These are phyloP conservation scores for Oscheius onirici DNA, from an alignment of 2,888 invertebrate genomes.

Conservation along the genomic window DNA sequence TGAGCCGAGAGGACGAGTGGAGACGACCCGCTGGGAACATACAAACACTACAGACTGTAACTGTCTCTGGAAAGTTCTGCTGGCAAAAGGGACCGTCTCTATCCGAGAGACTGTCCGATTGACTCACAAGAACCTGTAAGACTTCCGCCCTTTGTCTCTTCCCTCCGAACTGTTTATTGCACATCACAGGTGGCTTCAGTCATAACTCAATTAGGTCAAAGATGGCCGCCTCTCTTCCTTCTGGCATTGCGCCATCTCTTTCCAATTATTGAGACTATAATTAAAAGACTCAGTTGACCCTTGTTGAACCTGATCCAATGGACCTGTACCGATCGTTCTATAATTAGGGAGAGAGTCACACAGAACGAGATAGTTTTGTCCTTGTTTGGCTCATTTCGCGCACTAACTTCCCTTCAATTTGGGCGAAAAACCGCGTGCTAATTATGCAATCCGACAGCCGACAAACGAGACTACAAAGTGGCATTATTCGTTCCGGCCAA, in stretches of 20 bases:
- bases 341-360: conserved; percentile 7
- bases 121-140: too few species aligned
- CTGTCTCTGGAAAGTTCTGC: too few species aligned
- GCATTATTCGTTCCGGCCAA: neutral
- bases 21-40: conserved; percentile 5
- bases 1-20: conserved; percentile 18
- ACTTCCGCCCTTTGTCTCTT: too few species aligned
- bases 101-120: too few species aligned
- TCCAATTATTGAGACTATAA: conserved; percentile 26
- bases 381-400: conserved; percentile 36
- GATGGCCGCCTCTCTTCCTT: neutral
- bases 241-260: conserved; percentile 12
- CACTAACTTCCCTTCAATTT: conserved; percentile 33
- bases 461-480: too few species aligned
- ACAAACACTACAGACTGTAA: too few species aligned
- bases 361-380: conserved; percentile 13
- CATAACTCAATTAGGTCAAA: conserved; percentile 28
- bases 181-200: conserved; percentile 20
- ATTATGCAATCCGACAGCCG: conserved; percentile 22
- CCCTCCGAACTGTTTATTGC: too few species aligned
- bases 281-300: conserved; percentile 13
- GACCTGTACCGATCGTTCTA: neutral
- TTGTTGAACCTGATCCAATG: conserved; percentile 10
- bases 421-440: conserved; percentile 30
- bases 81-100: too few species aligned